A percentile compares a stretch with the other conserved stretches of the same genome.
These are phyloP conservation scores for Marmota monax DNA, from an alignment of 2,113 vertebrate species.

Conservation along the genomic window DNA sequence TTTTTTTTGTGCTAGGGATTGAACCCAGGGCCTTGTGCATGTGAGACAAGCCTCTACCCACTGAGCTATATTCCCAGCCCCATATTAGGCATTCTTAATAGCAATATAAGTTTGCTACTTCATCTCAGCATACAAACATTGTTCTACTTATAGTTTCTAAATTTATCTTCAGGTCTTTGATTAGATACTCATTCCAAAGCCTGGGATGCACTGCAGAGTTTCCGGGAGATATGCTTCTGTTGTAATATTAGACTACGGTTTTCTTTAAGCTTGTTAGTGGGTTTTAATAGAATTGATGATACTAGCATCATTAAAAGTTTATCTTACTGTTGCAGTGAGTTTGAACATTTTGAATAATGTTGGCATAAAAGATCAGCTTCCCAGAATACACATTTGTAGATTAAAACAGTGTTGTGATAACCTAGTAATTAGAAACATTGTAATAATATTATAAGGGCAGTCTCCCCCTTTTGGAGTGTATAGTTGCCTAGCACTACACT, in stretches of 20 bases:
- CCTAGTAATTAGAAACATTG: not conserved
- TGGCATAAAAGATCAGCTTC: not conserved
- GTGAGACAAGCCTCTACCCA: too few species aligned
- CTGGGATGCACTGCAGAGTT: not conserved
- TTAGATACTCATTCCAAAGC: not conserved
- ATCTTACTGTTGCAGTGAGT: not conserved
- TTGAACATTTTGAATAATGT: constrained; percentile 59
- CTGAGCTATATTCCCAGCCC: too few species aligned
- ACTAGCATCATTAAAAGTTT: constrained; percentile 18
- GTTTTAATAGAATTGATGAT: constrained; percentile 3
- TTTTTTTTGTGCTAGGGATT: too few species aligned
- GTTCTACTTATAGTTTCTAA: not conserved
- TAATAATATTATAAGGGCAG: not conserved
- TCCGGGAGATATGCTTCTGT: not conserved
- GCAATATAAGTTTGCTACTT: not conserved
- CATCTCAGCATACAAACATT: not conserved
- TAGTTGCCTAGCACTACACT: not conserved
- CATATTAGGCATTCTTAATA: not conserved
- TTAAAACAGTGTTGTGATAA: not conserved
- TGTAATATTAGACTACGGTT: not conserved
- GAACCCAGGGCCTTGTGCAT: too few species aligned
- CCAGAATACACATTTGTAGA: not conserved
- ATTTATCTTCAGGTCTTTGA: constrained; percentile 45
- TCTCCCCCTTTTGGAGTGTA: not conserved
- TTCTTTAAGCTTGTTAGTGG: constrained; percentile 15